phyloP scores from a whole-genome alignment of 2,797 vertebrate genomes.

The Alosa sapidissima region DNA sequence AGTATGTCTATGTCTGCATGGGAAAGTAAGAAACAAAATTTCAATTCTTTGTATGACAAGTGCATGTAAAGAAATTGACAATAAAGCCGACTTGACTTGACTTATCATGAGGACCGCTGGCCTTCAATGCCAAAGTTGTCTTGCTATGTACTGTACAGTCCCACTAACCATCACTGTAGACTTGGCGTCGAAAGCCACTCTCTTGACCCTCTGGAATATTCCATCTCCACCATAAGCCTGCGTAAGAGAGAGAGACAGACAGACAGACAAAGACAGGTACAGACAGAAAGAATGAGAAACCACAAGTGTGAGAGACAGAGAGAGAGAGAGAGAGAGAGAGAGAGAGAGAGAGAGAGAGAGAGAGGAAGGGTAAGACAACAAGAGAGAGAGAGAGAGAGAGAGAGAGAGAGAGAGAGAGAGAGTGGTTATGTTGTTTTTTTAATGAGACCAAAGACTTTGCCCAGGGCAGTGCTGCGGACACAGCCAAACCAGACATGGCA shows the following conservation, averaged over 20 bases:
- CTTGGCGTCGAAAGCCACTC: constrained; percentile 88
- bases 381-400: neutral
- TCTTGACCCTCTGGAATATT: constrained; percentile 89
- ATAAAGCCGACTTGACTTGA: too few species aligned
- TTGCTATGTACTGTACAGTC: neutral
- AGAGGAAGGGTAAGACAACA: neutral
- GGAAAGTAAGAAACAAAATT: too few species aligned
- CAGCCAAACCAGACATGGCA: constrained; percentile 29
- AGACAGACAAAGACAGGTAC: constrained; percentile 32
- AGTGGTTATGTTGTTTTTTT: constrained; percentile 24
- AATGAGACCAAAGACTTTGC: constrained; percentile 12
- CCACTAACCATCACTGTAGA: constrained; percentile 89
- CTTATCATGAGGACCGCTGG: neutral
- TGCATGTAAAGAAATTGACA: too few species aligned
- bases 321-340: neutral
- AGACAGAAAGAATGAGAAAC: constrained; percentile 52
- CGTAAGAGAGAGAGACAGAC: constrained; percentile 50
- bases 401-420: neutral
- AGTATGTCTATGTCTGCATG: too few species aligned
- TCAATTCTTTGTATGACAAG: too few species aligned
- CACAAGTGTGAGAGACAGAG: constrained; percentile 37
- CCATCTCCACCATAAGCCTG: constrained; percentile 95
- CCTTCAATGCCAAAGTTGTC: neutral
- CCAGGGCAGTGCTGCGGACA: neutral
- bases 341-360: neutral